Percentiles rank a stretch among this genome's conserved stretches.
These are phyloP conservation scores for Nematostella vectensis DNA, from an alignment of 92 coral and sea anemone species.

Conservation along the genomic window DNA sequence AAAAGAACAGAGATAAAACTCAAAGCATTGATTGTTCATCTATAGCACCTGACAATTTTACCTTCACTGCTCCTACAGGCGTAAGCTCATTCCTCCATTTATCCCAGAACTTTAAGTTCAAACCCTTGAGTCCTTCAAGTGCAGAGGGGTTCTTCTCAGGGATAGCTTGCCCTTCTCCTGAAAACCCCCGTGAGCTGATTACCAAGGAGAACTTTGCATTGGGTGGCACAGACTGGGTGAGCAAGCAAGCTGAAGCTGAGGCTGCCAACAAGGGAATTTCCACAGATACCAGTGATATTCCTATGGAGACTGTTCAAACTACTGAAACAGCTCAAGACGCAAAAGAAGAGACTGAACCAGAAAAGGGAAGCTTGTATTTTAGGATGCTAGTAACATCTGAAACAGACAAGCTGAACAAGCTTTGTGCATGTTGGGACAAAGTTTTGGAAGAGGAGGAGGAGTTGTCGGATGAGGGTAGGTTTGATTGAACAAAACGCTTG, in stretches of 20 bases:
- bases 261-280: no score
- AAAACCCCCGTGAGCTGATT: conserved; percentile 6
- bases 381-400: conserved; percentile 56
- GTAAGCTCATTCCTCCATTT: conserved; percentile 49
- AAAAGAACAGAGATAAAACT: no score
- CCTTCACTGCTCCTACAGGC: conserved; percentile 74
- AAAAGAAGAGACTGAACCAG: background rate
- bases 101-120: conserved; percentile 57
- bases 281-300: background rate
- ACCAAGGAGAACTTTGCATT: conserved; percentile 14
- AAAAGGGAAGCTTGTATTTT: conserved; percentile 31
- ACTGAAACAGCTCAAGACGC: background rate
- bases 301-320: background rate
- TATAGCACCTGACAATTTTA: conserved; percentile 72
- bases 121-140: conserved; percentile 82
- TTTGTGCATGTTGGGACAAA: conserved; percentile 61
- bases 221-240: background rate
- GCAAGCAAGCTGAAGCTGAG: conserved; percentile 1
- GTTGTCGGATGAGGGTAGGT: conserved; percentile 76
- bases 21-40: no score
- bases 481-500: background rate
- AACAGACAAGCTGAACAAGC: conserved; percentile 49
- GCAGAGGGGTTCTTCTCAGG: conserved; percentile 61
- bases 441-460: conserved; percentile 27
- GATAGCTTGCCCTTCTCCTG: conserved; percentile 36